These are phyloP conservation scores for Drosophila mulleri DNA, from an alignment of 2,888 invertebrate species.

Conservation along the genomic window DNA sequence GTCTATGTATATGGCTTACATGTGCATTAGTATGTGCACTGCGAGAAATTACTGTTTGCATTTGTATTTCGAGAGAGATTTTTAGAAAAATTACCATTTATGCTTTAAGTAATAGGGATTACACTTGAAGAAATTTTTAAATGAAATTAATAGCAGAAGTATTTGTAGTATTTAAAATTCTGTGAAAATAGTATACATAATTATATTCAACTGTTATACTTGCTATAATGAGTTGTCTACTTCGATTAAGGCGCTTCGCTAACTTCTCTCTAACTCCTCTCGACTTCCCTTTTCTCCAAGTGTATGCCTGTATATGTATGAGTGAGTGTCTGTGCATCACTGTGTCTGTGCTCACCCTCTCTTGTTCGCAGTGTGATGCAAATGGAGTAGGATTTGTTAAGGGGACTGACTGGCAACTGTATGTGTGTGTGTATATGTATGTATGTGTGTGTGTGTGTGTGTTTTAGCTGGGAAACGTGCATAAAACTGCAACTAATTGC, in stretches of 20 bases:
- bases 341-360: constrained; percentile 9
- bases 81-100: background rate
- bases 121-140: background rate
- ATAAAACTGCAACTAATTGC: constrained; percentile 75
- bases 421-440: background rate
- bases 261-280: background rate
- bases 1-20: constrained; percentile 7
- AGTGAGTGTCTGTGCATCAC: constrained; percentile 1
- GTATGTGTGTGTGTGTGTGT: background rate
- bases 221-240: no score
- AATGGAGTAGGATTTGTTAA: constrained; percentile 53
- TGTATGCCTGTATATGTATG: background rate
- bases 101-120: background rate
- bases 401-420: background rate
- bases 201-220: no score
- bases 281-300: background rate
- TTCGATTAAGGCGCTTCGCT: background rate
- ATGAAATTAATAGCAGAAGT: no score
- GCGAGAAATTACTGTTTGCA: background rate
- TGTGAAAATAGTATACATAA: no score
- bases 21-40: constrained; percentile 10
- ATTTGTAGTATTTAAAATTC: no score
- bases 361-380: constrained; percentile 48
- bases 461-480: constrained; percentile 30
- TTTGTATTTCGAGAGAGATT: background rate